Conservation (phyloP, 2,888 invertebrate genomes). For the Cephus runcator region DNA sequence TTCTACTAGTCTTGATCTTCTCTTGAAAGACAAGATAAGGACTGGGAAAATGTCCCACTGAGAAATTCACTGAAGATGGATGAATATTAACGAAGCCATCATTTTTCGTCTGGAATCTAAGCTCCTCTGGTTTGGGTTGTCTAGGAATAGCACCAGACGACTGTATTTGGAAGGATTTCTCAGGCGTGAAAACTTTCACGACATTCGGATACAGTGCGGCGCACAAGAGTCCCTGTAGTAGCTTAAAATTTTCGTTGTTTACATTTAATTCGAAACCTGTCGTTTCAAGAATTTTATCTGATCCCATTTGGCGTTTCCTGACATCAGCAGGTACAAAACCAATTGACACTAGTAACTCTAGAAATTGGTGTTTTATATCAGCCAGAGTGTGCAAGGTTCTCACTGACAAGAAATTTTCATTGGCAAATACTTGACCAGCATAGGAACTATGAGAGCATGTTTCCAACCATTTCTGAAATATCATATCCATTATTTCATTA, state of each 20-base stretch:
- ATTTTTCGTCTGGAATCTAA: constrained; percentile 79
- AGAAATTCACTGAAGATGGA: constrained; percentile 81
- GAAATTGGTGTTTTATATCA: constrained; percentile 86
- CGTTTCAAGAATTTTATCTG: constrained; percentile 74
- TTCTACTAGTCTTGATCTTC: constrained; percentile 82
- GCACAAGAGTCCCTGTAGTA: constrained; percentile 86
- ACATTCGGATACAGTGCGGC: constrained; percentile 95
- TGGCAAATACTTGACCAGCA: constrained; percentile 83
- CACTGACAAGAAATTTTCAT: constrained; percentile 84
- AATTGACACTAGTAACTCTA: constrained; percentile 80
- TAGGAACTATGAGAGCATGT: constrained; percentile 73
- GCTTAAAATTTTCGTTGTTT: constrained; percentile 78
- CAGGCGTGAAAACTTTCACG: constrained; percentile 83
- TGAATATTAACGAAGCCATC: constrained; percentile 80
- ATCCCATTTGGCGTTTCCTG: constrained; percentile 68
- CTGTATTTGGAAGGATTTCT: constrained; percentile 79
- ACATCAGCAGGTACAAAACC: constrained; percentile 81
- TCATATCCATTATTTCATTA: neutral
- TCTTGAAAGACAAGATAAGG: constrained; percentile 86
- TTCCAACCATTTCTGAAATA: constrained; percentile 80
- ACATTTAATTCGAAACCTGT: constrained; percentile 77
- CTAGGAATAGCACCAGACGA: constrained; percentile 80
- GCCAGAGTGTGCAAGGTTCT: constrained; percentile 85
- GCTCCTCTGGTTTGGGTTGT: constrained; percentile 76
- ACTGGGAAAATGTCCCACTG: constrained; percentile 74